Evolutionary conservation across 2,113 vertebrate genomes (phyloP), one percentile per base, ranked within the genome.

Genomic region (Ammodramus savannarum): DNA sequence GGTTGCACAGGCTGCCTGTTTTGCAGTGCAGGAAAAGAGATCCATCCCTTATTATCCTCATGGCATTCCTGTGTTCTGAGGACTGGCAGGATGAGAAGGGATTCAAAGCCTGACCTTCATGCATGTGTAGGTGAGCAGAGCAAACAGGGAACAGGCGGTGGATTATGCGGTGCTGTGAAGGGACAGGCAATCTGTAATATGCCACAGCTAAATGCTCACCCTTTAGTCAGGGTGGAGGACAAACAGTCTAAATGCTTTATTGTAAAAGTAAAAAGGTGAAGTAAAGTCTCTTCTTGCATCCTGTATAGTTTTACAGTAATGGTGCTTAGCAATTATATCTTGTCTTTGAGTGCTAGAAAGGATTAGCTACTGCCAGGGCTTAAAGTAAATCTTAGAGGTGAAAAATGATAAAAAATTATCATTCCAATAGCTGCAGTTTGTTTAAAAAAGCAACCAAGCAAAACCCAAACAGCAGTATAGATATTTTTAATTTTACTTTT

Each of bases 111-210:
- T 18, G 26, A 43, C 26, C 59, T 80, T 95, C 38, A 13, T 19
- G 43, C 36, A 2, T 1, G 4, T 16, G 39, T 43, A n/a, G 54
- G 63, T 38, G 85, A 73, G 57, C 17, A 58, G 74, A 65, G 43
- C 29, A 54, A 39, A 23, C 0, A 12, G 38, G 27, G 67, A 54
- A 7, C 20, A 48, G 66, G 48, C 0, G 0, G 27, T 23, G 27
- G 31, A 13, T 76, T 26, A 38, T 12, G 72, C 5, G 4, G 44
- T 6, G 59, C 83, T 81, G 25, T 10, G 55, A 80, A 46, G 55
- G 26, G 38, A 36, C 38, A 49, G 63, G 22, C 34, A 54, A 21
- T 16, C 55, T 43, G 25, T 32, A 48, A 43, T 15, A 10, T 17
- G 18, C 46, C 0, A 1, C 3, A 9, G 59, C 32, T 61, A 62